Evolutionary conservation across 1,140 invertebrate species (phyloP), one percentile per base, ranked within the genome.

Genomic region (Drosophila nigromelanica): DNA sequence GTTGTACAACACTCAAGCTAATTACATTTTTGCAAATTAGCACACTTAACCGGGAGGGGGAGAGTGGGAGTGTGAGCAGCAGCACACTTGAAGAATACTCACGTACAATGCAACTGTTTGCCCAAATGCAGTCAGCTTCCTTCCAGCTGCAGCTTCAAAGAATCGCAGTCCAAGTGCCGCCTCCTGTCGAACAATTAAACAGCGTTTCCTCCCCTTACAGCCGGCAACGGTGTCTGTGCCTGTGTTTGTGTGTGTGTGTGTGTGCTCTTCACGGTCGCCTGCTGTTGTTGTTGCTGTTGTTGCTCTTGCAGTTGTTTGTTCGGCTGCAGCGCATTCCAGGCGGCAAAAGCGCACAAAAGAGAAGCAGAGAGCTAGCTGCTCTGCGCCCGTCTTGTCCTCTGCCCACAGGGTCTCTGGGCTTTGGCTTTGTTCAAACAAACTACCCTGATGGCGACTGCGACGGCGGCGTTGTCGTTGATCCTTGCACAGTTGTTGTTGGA

Each of bases 351-450:
- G 71, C 71, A 74, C 71, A 74, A 74, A 72, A 72, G 69, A 72
- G 69, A 74, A 61, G 66, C 7, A 69, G 42, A 56, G 56, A 52
- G 45, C 56, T 42, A 35, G 48, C 48, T 33, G 14, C 52, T 21
- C 43, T 51, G 45, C 68, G 39, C 59, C 42, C 58, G 27, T 47
- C 59, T 35, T 3, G 12, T 5, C 24, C 30, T 43, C 27, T 42
- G 45, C 35, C 27, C 27, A 27, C 27, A 27, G 27, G 27, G 27
- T 27, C 27, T 21, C 10, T 15, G 5, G 43, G 70, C 59, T 78
- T 66, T 76, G 63, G 72, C 73, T 79, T 86, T 85, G 77, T 85
- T 75, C 66, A 72, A 80, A 80, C 80, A 86, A 86, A 87, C 82
- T 87, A 86, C 82, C 82, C 82, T 78, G 78, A 70, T 66, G 58